Base-by-base conservation (phyloP, 2,113 vertebrate genomes). In the Craseonycteris thonglongyai region DNA sequence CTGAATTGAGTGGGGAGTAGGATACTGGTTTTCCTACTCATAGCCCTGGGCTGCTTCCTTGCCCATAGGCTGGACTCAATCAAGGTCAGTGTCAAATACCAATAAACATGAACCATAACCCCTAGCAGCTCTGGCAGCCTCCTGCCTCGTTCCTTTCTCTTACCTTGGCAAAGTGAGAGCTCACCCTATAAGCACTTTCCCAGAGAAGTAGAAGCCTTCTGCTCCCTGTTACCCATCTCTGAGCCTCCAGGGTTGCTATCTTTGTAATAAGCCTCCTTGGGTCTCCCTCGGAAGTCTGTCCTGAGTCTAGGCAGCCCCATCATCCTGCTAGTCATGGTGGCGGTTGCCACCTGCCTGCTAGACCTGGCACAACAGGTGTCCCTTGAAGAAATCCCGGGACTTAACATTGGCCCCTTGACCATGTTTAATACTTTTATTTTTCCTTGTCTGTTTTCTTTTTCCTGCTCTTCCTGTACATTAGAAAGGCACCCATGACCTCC, bases 101-200 rank as follows among this genome's bases (percentile, higher is more conserved):
- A 94, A 88, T 94, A 93, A 97, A 96, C 30, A 5, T 3, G 21
- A 94, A 71, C 79, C 47, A 45, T 84, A 88, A 63, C 58, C 76
- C 33, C 11, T 47, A 42, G 49, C 14, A 45, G 30, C 54, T 63
- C 42, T 42, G n/a, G n/a, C n/a, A n/a, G n/a, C 74, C 94, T 72
- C 9, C 3, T 38, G 79, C 38, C 40, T 30, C 26, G 19, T 68
- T 9, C 47, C 1, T 74, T 69, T 83, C 16, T 88, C 40, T 68
- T 56, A 78, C 2, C 18, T 35, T 40, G 61, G 16, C 22, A 0
- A 10, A 26, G 5, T 38, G 33, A 72, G 68, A 89, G 15, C 19
- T 42, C 19, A 11, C 51, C 28, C 15, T 63, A 26, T 88, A 18
- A 59, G 59, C 28, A 21, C 66, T 22, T 54, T 38, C 18, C 54